Conservation (phyloP, 2,888 invertebrate genomes). For the Smittia sp. region DNA sequence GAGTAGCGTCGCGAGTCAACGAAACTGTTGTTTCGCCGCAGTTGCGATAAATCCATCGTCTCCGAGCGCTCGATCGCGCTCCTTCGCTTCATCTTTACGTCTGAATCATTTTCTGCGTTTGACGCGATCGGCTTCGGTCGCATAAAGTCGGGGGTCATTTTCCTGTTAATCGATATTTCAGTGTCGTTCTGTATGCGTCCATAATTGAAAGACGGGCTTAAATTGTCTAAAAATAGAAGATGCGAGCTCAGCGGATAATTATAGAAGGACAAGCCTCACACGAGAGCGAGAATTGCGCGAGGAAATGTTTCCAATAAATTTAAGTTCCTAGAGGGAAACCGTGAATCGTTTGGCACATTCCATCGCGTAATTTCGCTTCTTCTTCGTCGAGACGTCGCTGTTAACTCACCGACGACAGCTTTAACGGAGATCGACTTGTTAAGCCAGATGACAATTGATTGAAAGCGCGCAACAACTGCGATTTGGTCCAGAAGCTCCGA, state of each 20-base stretch:
- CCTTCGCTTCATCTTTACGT: conserved; percentile 31
- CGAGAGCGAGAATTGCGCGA: neutral
- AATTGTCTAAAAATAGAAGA: conserved; percentile 53
- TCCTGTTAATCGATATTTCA: conserved; percentile 55
- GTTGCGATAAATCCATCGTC: conserved; percentile 25
- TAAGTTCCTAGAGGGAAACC: too few species aligned
- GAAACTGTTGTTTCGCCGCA: conserved; percentile 37
- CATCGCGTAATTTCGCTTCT: conserved; percentile 9
- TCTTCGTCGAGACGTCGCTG: neutral
- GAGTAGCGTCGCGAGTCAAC: neutral
- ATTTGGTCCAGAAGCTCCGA: conserved; percentile 26
- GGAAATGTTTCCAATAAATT: neutral
- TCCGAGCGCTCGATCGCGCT: conserved; percentile 36
- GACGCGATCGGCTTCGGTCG: conserved; percentile 43
- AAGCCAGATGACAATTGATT: conserved; percentile 67
- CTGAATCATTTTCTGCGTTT: conserved; percentile 21
- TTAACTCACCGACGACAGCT: conserved; percentile 29
- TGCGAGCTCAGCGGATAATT: conserved; percentile 41
- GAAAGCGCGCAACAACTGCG: conserved; percentile 21
- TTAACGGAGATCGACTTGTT: conserved; percentile 54
- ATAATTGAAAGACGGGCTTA: conserved; percentile 56
- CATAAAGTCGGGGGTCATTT: conserved; percentile 47
- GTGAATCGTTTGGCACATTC: neutral
- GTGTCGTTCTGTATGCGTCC: conserved; percentile 61
- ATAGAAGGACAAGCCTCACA: conserved; percentile 24